Base-by-base conservation (phyloP, 2,888 invertebrate species). In the Argynnis bischoffii region DNA sequence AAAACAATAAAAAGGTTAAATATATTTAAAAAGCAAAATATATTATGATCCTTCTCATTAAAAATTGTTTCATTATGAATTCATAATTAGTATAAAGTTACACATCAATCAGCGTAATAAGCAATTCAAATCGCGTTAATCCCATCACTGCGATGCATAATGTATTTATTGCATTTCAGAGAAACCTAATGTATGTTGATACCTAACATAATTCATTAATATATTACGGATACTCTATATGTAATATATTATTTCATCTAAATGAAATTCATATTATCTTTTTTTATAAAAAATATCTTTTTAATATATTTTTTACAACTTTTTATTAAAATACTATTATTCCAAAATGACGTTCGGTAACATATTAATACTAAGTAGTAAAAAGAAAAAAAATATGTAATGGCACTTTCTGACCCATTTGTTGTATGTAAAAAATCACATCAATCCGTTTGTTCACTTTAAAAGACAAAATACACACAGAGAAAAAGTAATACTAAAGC, bases 91-190 rank as follows among this genome's bases (percentile, higher is more conserved):
- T 74, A 75, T 76, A 76, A 77, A 76, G 75, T 81, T 82, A 82
- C 85, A 88, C 85, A 89, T 89, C 90, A 89, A 88, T 90, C 89
- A 89, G 78, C 77, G 81, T 88, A 87, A 90, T 89, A 88, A 90
- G 86, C 87, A 88, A 89, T 90, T 88, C 87, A 86, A 89, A 90
- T 89, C 86, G 77, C 80, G 86, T 87, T 90, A 90, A 89, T 90
- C 88, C 85, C 79, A 78, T 83, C 80, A 80, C 81, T 83, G 81
- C 80, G 81, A 81, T 84, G 82, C 85, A 83, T 78, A 74, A 78
- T 76, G 75, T 77, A 77, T 76, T 75, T 76, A 66, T 64, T 64
- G 64, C 69, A 69, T 73, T 72, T 69, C 72, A 69, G 69, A 66
- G 81, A 79, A 77, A 78, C 77, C 78, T 77, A 78, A 81, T 77